Evolutionary conservation across 2,797 vertebrate genomes (phyloP).

Genomic region (Ara ararauna): DNA sequence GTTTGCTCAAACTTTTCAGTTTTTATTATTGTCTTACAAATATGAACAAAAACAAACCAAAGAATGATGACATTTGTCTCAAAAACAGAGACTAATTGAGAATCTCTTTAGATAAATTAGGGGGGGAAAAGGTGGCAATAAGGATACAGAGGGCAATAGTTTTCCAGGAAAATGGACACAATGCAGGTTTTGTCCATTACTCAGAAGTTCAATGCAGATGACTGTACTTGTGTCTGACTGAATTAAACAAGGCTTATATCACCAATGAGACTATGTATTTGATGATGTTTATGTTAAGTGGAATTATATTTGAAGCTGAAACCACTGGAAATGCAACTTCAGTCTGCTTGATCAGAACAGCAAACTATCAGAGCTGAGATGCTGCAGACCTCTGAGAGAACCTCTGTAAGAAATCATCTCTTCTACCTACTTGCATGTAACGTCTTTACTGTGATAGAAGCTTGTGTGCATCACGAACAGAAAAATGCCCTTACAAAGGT

Average conservation of each 20-base stretch:
- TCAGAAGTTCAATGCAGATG: not conserved
- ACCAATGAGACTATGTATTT: not conserved
- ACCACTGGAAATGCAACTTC: not conserved
- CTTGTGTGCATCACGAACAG: not conserved
- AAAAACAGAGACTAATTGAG: not conserved
- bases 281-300: not conserved
- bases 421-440: not conserved
- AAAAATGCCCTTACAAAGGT: not conserved
- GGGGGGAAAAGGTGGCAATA: not conserved
- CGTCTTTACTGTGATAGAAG: not conserved
- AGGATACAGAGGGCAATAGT: not conserved
- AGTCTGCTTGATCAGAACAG: not conserved
- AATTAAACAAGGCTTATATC: not conserved
- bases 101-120: not conserved
- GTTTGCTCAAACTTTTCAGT: not conserved
- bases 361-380: not conserved
- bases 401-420: not conserved
- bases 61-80: not conserved
- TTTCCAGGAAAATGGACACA: not conserved
- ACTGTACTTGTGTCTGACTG: not conserved
- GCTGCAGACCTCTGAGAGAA: not conserved
- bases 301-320: not conserved
- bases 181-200: not conserved
- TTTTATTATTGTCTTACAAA: not conserved
- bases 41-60: not conserved